Conservation (phyloP, 2,888 invertebrate species). For the Nomada hirtipes region DNA sequence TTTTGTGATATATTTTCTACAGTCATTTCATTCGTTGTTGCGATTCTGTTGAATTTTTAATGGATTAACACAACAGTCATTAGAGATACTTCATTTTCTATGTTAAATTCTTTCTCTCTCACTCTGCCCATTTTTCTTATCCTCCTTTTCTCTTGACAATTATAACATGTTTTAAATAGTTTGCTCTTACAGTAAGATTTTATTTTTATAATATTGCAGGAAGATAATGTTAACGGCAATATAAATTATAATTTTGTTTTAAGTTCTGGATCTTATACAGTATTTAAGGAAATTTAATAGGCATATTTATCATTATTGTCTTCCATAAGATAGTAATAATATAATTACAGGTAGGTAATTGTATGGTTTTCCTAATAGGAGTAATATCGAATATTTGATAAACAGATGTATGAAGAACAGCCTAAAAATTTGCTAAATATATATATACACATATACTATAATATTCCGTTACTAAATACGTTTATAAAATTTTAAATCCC, state of each 20-base stretch:
- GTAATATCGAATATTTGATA: constrained; percentile 27
- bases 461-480: constrained; percentile 20
- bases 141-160: constrained; percentile 38
- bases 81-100: constrained; percentile 34
- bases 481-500: not conserved
- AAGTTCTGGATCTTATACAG: constrained; percentile 26
- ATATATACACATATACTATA: not conserved
- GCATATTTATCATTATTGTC: constrained; percentile 33
- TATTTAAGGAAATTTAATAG: constrained; percentile 31
- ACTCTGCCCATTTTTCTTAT: constrained; percentile 54
- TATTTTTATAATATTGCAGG: constrained; percentile 38
- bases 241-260: constrained; percentile 6
- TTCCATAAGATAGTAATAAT: constrained; percentile 43
- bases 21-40: constrained; percentile 20
- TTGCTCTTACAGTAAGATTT: constrained; percentile 14
- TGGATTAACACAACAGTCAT: constrained; percentile 8
- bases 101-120: constrained; percentile 59
- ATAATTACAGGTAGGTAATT: constrained; percentile 67
- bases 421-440: constrained; percentile 36
- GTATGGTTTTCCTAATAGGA: constrained; percentile 47
- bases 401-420: constrained; percentile 35
- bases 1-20: constrained; percentile 15
- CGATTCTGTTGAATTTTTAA: constrained; percentile 28
- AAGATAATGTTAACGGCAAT: constrained; percentile 21
- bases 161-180: constrained; percentile 28